Evolutionary conservation across 2,888 invertebrate genomes (phyloP), one percentile per base, ranked within the genome.

Genomic region (Saturnia pavonia): DNA sequence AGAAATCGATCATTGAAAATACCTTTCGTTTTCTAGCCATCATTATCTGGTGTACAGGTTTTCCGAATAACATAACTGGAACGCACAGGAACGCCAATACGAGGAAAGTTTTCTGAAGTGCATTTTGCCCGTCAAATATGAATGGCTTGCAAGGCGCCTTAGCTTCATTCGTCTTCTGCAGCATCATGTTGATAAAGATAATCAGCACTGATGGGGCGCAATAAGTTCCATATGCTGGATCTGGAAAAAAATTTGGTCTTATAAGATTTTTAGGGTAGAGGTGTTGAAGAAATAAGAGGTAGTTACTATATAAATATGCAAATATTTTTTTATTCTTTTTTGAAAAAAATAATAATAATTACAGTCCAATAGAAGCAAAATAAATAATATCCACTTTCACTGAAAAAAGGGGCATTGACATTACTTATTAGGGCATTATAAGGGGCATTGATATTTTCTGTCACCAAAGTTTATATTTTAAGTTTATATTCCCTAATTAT

Each of bases 191-290:
- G 87, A 97, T 97, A 82, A 97, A 96, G 72, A 96, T 95, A 73
- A 97, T 97, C 27, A 97, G 94, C 0, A 97, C 95, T 43, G 96
- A 96, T 0, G 97, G 97, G 0, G 97, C 97, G 81, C 96, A 96
- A 1, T 90, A 91, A 0, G 96, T 88, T 34, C 91, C 90, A 42
- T 86, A 87, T 1, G 86, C 85, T 27, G 86, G 81, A 70, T 93
- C 95, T 95, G 82, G 3, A 85, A 81, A 70, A n/a, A 60, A 60
- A 14, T 60, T 11, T 14, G 8, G n/a, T 1, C 8, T 54, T 2
- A 54, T 54, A 22, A n/a, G 19, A 9, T 54, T n/a, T n/a, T 6
- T 51, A 51, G n/a, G 51, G 8, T 0, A 16, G 16, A 19, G 43
- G 4, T 43, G 8, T 7, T 43, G 11, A 1, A 43, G 8, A 43